Conservation (phyloP, 2,113 vertebrate species). For the Vombatus ursinus region DNA sequence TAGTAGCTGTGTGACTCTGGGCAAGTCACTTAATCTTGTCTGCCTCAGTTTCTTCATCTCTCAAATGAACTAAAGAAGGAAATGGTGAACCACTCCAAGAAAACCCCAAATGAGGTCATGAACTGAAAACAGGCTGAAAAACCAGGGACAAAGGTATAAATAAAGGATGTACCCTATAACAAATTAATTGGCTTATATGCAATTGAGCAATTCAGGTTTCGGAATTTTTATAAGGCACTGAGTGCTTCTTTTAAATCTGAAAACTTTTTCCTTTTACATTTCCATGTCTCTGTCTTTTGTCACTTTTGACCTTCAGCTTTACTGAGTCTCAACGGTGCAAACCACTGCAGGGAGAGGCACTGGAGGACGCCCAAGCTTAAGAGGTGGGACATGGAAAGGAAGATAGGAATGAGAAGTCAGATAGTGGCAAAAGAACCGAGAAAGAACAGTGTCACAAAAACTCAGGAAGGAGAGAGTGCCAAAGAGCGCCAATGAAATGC, state of each 20-base stretch:
- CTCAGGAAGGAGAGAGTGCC: not conserved
- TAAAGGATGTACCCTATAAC: not conserved
- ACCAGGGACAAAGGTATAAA: not conserved
- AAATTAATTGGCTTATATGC: not conserved
- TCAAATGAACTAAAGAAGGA: not conserved
- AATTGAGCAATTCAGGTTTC: not conserved
- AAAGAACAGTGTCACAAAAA: not conserved
- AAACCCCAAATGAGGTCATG: not conserved
- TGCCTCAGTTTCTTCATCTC: too few relatives aligned
- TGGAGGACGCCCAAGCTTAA: not conserved
- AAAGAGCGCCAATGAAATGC: not conserved
- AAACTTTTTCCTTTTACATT: not conserved
- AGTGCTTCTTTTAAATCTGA: not conserved
- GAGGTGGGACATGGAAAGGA: not conserved
- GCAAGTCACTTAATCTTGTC: too few relatives aligned
- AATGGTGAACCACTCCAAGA: not conserved
- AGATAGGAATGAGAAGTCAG: not conserved
- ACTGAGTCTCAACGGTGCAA: not conserved
- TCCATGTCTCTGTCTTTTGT: not conserved
- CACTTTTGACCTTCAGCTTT: not conserved
- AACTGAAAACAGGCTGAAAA: not conserved
- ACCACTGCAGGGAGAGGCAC: not conserved
- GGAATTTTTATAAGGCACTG: not conserved
- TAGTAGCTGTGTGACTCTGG: too few relatives aligned
- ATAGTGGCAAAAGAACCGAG: not conserved